Evolutionary conservation across 2,888 invertebrate genomes (phyloP), one percentile per base, ranked within the genome.

Genomic region (Incurvaria masculella): DNA sequence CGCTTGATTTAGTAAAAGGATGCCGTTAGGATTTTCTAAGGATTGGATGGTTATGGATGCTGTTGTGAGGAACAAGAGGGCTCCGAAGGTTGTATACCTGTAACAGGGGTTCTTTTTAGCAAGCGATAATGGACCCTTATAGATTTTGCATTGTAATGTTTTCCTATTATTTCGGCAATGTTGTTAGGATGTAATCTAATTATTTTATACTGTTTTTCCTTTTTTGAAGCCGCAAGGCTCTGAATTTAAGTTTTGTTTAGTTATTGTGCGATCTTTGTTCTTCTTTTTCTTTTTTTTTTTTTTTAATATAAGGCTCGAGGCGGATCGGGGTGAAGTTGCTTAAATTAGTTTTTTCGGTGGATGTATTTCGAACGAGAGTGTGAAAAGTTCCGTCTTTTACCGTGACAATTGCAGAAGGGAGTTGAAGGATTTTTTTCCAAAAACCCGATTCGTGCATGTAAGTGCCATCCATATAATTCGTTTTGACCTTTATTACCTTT

Each of bases 151-250:
- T 54, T 52, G 39, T 45, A 47, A 33, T 53, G 53, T 10, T 39
- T 53, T 10, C 51, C 51, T 42, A 53, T 47, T 11, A 53, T 51
- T 18, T 53, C 52, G 6, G 52, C 53, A 16, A 53, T 18, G 17
- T 49, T 46, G 11, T 52, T 47, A 2, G 53, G 53, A 18, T 52
- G 51, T 2, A 53, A n/a, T 10, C 46, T 50, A 26, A 53, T 44
- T 1, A 53, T 53, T 20, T 45, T 51, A 42, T 51, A 53, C 41
- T 14, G 19, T 41, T 20, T 41, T 17, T 16, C 41, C 21, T 41
- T 16, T n/a, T 16, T 41, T 41, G 10, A 41, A 41, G 10, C 3
- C 10, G 4, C 4, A 14, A 4, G 8, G 10, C n/a, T 40, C 41
- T n/a, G 33, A 6, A n/a, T 33, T 33, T n/a, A n/a, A 14, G 14